Base-by-base conservation (phyloP, 2,797 vertebrate species). In the Gambelia wislizenii region DNA sequence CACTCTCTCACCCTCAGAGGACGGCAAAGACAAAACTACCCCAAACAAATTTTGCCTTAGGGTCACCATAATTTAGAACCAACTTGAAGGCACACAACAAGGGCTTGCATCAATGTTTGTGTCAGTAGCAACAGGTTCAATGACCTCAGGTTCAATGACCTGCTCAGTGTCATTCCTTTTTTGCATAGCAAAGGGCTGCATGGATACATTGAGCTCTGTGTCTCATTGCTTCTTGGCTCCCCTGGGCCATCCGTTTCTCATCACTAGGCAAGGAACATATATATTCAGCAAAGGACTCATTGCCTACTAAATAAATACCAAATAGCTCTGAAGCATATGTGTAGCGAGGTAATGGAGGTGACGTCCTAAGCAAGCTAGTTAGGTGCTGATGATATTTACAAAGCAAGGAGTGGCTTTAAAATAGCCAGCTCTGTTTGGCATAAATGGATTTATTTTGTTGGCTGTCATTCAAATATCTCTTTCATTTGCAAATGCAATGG, bases 301-400 rank as follows among this genome's bases (percentile, higher is more conserved):
- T 81, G 69, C 70, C 69, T 67, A 69, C 42, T 80, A 74, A 90
- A 64, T 88, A 80, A 84, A 87, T 80, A 87, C 20, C 80, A 85
- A 75, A 61, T 42, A 44, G 27, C 75, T 84, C 25, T 54, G 75
- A 84, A 74, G 52, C n/a, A 18, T 42, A 27, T 22, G 3, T 14
- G 44, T 85, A 76, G 30, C 25, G 36, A 75, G 56, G 44, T 75
- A 54, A 84, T 44, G 18, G 25, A 56, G 4, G 22, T 1, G 22
- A 36, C 6, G 13, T 61, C 83, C 30, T 72, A 67, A 78, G 12
- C 30, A 36, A 86, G 16, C n/a, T 84, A 54, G 30, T 83, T 87
- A 78, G 54, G 67, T 33, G 44, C 47, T 84, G 89, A 69, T 44
- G 22, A 81, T 76, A 81, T 86, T 84, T 87, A 78, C 64, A 78